Evolutionary conservation across 2,797 vertebrate genomes (phyloP).

Genomic region (Fratercula arctica): DNA sequence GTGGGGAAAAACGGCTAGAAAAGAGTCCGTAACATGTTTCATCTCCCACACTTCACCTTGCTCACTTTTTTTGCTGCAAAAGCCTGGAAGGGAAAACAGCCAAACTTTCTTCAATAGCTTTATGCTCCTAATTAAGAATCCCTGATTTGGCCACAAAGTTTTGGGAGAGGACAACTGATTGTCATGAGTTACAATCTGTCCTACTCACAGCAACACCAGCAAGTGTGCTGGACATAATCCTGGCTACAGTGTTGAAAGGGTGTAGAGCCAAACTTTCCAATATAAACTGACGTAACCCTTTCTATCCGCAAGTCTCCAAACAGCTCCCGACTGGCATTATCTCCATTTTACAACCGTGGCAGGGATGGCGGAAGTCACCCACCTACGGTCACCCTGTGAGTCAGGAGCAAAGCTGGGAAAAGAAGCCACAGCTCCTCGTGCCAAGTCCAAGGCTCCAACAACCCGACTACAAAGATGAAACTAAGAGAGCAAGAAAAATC

Average conservation of each 20-base stretch:
- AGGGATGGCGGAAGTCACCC: background rate
- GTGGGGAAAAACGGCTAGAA: background rate
- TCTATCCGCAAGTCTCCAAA: background rate
- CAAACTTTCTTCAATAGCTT: background rate
- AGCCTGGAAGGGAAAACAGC: background rate
- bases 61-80: background rate
- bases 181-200: background rate
- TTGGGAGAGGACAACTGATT: background rate
- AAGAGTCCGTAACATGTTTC: background rate
- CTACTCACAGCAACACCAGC: background rate
- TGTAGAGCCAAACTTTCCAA: background rate
- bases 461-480: constrained; percentile 31
- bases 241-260: background rate
- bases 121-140: background rate
- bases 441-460: constrained; percentile 22
- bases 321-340: background rate
- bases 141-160: background rate
- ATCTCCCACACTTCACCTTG: background rate
- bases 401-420: constrained; percentile 53
- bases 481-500: constrained; percentile 26
- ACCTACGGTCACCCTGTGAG: background rate
- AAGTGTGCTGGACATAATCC: background rate
- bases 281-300: background rate
- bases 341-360: background rate
- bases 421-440: background rate